These are phyloP conservation scores for Mythimna albipuncta DNA, from an alignment of 2,888 invertebrate genomes.

Conservation along the genomic window DNA sequence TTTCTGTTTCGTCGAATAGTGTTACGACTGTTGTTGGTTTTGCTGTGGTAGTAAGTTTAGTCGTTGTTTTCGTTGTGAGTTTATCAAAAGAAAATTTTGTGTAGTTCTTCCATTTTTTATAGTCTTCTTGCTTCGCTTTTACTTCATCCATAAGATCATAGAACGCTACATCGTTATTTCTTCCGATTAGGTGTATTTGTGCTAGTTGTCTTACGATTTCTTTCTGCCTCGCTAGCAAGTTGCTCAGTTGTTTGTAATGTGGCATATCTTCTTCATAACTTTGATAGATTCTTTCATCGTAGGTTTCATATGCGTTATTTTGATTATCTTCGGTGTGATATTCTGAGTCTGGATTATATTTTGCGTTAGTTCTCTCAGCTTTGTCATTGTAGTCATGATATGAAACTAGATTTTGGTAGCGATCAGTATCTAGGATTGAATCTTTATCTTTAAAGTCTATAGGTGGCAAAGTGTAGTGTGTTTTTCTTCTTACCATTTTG, in stretches of 20 bases:
- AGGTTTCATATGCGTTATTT: not conserved
- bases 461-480: constrained; percentile 60
- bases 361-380: not conserved
- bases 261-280: not conserved
- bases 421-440: not conserved
- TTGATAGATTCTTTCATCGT: not conserved
- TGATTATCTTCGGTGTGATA: not conserved
- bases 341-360: not conserved
- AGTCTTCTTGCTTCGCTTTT: not conserved
- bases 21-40: constrained; percentile 65
- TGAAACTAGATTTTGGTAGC: constrained; percentile 2
- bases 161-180: constrained; percentile 52
- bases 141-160: constrained; percentile 25
- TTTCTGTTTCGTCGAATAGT: constrained; percentile 75
- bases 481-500: constrained; percentile 63
- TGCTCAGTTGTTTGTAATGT: constrained; percentile 2
- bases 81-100: constrained; percentile 37
- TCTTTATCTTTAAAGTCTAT: not conserved
- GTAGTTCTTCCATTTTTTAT: constrained; percentile 10
- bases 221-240: constrained; percentile 56
- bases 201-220: constrained; percentile 62
- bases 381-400: not conserved
- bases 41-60: constrained; percentile 16
- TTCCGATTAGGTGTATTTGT: constrained; percentile 36
- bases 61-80: not conserved